Evolutionary conservation across 2,797 vertebrate species (phyloP), one percentile per base, ranked within the genome.

Genomic region (Smutsia gigantea): DNA sequence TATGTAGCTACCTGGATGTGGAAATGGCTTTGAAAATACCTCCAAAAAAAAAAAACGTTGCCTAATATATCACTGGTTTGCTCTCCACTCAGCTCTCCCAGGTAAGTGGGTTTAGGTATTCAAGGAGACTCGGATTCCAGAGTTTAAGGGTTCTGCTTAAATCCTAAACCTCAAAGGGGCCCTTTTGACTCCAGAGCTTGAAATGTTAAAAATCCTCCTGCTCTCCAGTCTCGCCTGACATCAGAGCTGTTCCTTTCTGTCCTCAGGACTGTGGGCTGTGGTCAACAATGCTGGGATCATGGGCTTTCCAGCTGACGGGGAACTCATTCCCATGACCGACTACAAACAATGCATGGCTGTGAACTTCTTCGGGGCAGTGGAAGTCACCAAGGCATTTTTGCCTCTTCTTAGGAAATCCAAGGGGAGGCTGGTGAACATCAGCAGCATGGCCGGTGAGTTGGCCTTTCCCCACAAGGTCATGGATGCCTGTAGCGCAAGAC

Each of bases 241-340:
- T 95, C 77, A 94, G 0, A 27, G 21, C 2, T n/a, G 2, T 92
- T 93, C 87, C 61, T 96, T 86, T 94, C 93, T 68, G 57, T 95
- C n/a, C 87, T 85, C 97, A 99, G 99, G 99, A 15, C 97, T 99
- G n/a, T 99, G 99, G 99, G 99, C 98, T 42, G 9, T 99, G 0
- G 98, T 99, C 97, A 99, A 99, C 97, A 99, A 99, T 0, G 99
- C 99, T 0, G 99, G 99, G 0, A 8, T 99, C 92, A 93, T 99
- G 13, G 97, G 97, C 21, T 99, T 98, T 14, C 72, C 98, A 0
- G 97, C 93, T 0, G 99, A 99, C 0, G 99, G 98, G 0, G 99
- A 99, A 98, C 98, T 99, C 96, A 98, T 99, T 3, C 99, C 99
- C 4, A 97, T 99, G 94, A 92, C 77, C 1, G 81, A 37, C 0